Evolutionary conservation across 2,797 vertebrate species (phyloP).

Genomic region (Characodon lateralis): DNA sequence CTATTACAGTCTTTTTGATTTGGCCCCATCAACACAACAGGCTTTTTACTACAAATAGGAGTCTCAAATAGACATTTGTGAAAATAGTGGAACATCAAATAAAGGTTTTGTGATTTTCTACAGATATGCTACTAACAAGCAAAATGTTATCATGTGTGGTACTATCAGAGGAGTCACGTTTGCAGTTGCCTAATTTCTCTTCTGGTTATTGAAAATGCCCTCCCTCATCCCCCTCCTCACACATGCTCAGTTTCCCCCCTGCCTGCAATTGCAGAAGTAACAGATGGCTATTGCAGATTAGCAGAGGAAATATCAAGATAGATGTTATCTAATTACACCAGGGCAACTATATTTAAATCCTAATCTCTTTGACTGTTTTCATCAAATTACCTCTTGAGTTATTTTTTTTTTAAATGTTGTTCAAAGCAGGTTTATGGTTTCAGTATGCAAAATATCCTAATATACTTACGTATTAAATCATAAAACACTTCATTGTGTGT

Average conservation of each 20-base stretch:
- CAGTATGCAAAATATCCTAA: conserved; percentile 1
- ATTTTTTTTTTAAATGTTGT: conserved; percentile 38
- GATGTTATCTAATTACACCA: conserved; percentile 70
- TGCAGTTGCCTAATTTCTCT: conserved; percentile 28
- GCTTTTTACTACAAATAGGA: no score
- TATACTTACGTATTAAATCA: neutral
- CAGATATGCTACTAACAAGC: conserved; percentile 15
- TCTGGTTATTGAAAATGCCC: conserved; percentile 37
- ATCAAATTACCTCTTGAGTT: conserved; percentile 52
- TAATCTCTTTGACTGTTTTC: conserved; percentile 65
- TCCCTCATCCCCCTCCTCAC: conserved; percentile 30
- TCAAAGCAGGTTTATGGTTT: conserved; percentile 31
- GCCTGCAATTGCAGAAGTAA: conserved; percentile 47
- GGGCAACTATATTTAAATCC: conserved; percentile 72
- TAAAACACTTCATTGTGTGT: neutral
- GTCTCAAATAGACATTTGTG: no score
- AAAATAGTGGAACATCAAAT: no score
- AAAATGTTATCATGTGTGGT: neutral
- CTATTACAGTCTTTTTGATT: no score
- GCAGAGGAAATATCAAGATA: conserved; percentile 72
- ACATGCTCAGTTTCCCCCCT: conserved; percentile 22
- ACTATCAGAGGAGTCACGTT: neutral
- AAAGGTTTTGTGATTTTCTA: no score
- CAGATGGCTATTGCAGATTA: conserved; percentile 80
- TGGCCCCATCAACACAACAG: no score